A percentile compares a stretch with the other conserved stretches of the same genome.
These are phyloP conservation scores for Diarsia dahlii DNA, from an alignment of 2,888 invertebrate genomes.

Conservation along the genomic window DNA sequence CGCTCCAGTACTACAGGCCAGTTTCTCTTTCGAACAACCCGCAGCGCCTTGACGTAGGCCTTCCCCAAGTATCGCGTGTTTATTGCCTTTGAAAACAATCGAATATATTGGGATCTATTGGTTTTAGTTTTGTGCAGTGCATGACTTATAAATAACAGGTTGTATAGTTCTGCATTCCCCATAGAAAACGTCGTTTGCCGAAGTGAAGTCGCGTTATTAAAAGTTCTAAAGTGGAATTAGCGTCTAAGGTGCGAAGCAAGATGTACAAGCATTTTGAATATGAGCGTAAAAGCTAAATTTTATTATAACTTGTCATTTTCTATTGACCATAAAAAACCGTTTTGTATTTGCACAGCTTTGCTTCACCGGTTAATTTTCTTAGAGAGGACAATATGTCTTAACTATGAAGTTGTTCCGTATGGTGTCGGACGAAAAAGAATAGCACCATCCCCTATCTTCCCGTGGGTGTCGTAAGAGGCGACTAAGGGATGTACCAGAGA, in stretches of 20 bases:
- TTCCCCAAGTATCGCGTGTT: not conserved
- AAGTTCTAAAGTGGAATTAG: slow-evolving; percentile 12
- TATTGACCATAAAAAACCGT: not conserved
- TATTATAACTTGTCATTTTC: slow-evolving; percentile 1
- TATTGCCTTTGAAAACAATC: not conserved
- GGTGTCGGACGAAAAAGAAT: too few relatives aligned
- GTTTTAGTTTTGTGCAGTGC: too few relatives aligned
- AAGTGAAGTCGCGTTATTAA: not conserved
- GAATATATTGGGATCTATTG: not conserved
- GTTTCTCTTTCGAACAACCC: too few relatives aligned
- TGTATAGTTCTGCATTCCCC: not conserved
- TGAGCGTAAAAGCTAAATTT: not conserved
- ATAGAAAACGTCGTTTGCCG: not conserved
- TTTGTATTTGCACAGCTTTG: not conserved
- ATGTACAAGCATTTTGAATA: not conserved
- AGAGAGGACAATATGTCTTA: not conserved
- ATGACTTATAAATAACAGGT: not conserved
- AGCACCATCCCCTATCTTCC: too few relatives aligned
- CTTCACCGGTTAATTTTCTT: not conserved
- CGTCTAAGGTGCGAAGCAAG: not conserved
- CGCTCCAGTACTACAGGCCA: too few relatives aligned
- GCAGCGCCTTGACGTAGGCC: not conserved
- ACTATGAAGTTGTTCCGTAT: not conserved
- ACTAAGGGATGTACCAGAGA: too few relatives aligned
- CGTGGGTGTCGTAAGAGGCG: too few relatives aligned